Percentiles rank a stretch among this genome's conserved stretches.
These are phyloP conservation scores for Phasia obesa DNA, from an alignment of 2,888 invertebrate species.

Conservation along the genomic window DNA sequence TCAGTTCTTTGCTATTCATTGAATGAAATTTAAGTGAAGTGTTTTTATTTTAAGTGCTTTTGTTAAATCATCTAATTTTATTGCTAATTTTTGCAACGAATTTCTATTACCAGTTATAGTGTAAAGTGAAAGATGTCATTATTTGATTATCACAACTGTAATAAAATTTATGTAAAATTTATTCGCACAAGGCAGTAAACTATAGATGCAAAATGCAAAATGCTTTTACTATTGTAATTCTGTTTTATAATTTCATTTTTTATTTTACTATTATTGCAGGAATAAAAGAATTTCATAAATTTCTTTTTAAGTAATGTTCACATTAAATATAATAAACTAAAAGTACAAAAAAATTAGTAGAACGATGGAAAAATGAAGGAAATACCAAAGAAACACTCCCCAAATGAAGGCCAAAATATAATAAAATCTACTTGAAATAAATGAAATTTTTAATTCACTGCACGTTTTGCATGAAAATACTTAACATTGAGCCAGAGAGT, in stretches of 20 bases:
- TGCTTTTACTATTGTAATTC: not conserved
- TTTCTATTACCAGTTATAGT: conserved; percentile 15
- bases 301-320: conserved; percentile 54
- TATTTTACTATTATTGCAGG: conserved; percentile 22
- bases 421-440: conserved; percentile 26
- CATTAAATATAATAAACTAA: conserved; percentile 60
- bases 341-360: conserved; percentile 16
- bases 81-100: not conserved
- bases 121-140: not conserved
- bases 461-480: conserved; percentile 68
- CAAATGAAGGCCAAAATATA: conserved; percentile 12
- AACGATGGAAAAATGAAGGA: conserved; percentile 10
- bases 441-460: conserved; percentile 65
- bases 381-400: not conserved
- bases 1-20: too few species aligned
- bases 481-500: conserved; percentile 28
- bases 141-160: conserved; percentile 9
- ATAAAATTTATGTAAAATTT: conserved; percentile 39
- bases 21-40: too few species aligned
- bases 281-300: conserved; percentile 58
- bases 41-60: too few species aligned
- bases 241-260: conserved; percentile 11
- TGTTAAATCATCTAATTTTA: not conserved
- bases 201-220: conserved; percentile 44
- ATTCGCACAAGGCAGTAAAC: conserved; percentile 19